These are phyloP conservation scores for Schlechtendalia chinensis DNA, from an alignment of 1,140 invertebrate species.

Conservation along the genomic window DNA sequence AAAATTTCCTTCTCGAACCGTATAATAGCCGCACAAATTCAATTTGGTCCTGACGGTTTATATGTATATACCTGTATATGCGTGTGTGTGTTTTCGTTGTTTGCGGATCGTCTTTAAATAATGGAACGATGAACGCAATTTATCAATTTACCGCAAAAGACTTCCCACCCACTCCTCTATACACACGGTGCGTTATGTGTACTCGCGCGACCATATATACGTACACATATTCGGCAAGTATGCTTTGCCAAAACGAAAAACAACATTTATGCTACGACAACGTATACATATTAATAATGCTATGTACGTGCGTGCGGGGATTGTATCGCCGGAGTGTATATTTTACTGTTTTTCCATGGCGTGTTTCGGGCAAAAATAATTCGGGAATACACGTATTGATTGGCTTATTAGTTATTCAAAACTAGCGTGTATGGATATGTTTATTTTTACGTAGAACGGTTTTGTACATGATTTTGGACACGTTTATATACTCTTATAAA, in stretches of 20 bases:
- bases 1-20: too few species aligned
- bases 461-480: neutral
- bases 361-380: neutral
- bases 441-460: neutral
- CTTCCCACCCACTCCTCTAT: too few species aligned
- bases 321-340: neutral
- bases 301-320: neutral
- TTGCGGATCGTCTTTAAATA: neutral
- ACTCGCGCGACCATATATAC: neutral
- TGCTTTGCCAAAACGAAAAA: neutral
- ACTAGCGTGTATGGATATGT: neutral
- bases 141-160: neutral
- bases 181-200: too few species aligned
- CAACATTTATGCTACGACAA: neutral
- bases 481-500: neutral
- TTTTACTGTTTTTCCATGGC: slow-evolving; percentile 2
- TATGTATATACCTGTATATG: too few species aligned
- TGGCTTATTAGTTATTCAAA: slow-evolving; percentile 29
- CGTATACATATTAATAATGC: neutral
- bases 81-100: neutral
- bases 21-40: too few species aligned
- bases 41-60: too few species aligned
- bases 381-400: neutral
- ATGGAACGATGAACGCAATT: slow-evolving; percentile 3
- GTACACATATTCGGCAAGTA: neutral